These are phyloP conservation scores for Heliconius sara DNA, from an alignment of 2,888 invertebrate species.

Conservation along the genomic window DNA sequence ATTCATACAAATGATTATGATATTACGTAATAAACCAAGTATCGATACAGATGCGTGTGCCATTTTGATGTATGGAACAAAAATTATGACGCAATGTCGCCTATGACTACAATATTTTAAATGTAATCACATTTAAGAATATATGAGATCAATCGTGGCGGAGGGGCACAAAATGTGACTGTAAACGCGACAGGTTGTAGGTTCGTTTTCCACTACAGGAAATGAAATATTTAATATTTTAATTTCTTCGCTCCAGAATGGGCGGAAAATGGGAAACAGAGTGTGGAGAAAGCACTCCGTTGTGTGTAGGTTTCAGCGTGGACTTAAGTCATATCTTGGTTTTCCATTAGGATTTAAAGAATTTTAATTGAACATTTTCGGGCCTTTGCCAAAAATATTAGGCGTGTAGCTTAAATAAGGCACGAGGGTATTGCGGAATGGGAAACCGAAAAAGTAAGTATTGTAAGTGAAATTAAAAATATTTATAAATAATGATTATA, in stretches of 20 bases:
- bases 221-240: too few relatives aligned
- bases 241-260: too few relatives aligned
- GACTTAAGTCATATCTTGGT: neutral
- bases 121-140: neutral
- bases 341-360: neutral
- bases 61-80: conserved; percentile 23
- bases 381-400: neutral
- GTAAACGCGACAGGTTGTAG: too few relatives aligned
- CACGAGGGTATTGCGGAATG: neutral
- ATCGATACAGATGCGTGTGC: conserved; percentile 52
- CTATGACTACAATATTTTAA: conserved; percentile 1
- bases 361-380: too few relatives aligned
- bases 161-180: too few relatives aligned
- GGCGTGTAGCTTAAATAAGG: neutral
- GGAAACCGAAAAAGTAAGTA: too few relatives aligned
- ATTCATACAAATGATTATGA: conserved; percentile 64
- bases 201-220: too few relatives aligned
- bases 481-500: neutral
- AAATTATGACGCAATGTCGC: conserved; percentile 25
- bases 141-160: too few relatives aligned
- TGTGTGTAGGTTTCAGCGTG: too few relatives aligned
- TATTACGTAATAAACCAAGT: conserved; percentile 59
- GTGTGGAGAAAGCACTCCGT: too few relatives aligned
- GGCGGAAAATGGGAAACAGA: too few relatives aligned
- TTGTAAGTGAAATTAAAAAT: neutral